These are phyloP conservation scores for Hippoglossus hippoglossus DNA, from an alignment of 2,797 vertebrate genomes.

Conservation along the genomic window DNA sequence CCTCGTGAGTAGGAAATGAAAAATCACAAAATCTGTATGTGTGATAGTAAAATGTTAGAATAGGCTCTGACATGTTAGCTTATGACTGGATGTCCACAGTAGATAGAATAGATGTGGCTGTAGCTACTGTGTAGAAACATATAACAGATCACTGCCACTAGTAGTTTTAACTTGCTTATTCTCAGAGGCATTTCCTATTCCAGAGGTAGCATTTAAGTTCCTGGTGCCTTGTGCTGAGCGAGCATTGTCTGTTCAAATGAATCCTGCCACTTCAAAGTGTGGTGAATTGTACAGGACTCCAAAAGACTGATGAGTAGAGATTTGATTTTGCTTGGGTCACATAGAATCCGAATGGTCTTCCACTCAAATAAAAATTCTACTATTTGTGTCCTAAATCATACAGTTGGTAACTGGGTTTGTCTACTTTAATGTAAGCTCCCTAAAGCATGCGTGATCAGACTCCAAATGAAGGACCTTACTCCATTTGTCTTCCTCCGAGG, in stretches of 20 bases:
- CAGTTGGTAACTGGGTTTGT: conserved; percentile 40
- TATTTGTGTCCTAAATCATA: conserved; percentile 32
- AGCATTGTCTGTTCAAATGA: conserved; percentile 36
- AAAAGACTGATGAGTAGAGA: conserved; percentile 18
- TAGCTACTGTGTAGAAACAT: not conserved
- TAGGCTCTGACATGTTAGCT: conserved; percentile 14
- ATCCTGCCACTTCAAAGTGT: conserved; percentile 28
- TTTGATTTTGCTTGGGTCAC: conserved; percentile 24
- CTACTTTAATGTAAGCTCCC: conserved; percentile 39
- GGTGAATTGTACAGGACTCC: conserved; percentile 20
- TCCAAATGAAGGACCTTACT: conserved; percentile 62
- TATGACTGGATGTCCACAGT: conserved; percentile 2
- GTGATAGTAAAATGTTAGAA: conserved; percentile 24
- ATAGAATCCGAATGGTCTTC: not conserved
- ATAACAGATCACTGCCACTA: not conserved
- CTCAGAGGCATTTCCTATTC: conserved; percentile 38
- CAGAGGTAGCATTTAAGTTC: conserved; percentile 27
- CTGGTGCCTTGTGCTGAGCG: conserved; percentile 22
- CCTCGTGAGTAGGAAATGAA: conserved; percentile 27
- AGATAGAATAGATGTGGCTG: not conserved
- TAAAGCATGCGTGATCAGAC: conserved; percentile 49
- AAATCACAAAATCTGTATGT: conserved; percentile 38
- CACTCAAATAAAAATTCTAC: conserved; percentile 14
- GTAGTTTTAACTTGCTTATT: conserved; percentile 7
- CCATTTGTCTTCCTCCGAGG: conserved; percentile 50